Evolutionary conservation across 2,113 vertebrate species (phyloP).

Genomic region (Motacilla tschutschensis): DNA sequence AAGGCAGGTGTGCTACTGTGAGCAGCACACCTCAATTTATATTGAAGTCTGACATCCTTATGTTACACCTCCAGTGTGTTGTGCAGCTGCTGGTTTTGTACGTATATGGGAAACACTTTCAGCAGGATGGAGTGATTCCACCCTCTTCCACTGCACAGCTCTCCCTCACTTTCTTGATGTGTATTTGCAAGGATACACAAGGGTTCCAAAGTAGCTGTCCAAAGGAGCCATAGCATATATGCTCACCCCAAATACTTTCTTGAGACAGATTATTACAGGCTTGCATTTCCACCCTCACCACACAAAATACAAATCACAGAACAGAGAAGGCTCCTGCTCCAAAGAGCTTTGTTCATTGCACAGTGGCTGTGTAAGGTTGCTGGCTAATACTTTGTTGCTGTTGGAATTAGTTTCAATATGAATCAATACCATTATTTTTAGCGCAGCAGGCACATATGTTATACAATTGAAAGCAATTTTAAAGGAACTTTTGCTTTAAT

Average conservation of each 20-base stretch:
- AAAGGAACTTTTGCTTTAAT: constrained; percentile 19
- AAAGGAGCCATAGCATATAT: neutral
- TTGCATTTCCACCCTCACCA: constrained; percentile 1
- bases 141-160: neutral
- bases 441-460: fast-evolving
- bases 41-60: neutral
- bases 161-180: neutral
- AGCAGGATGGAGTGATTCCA: neutral
- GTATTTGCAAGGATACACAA: neutral
- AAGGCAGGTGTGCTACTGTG: neutral
- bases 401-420: constrained; percentile 43
- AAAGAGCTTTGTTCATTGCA: neutral
- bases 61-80: neutral
- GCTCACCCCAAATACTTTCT: neutral
- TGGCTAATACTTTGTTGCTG: constrained; percentile 42
- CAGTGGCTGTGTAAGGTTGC: constrained; percentile 14
- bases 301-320: constrained; percentile 3
- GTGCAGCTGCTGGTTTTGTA: neutral
- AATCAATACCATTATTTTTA: constrained; percentile 13
- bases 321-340: neutral
- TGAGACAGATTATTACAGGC: neutral
- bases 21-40: neutral
- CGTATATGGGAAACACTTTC: neutral
- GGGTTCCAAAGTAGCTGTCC: neutral
- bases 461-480: neutral